Evolutionary conservation across 2,797 vertebrate genomes (phyloP).

Genomic region (Hipposideros larvatus): DNA sequence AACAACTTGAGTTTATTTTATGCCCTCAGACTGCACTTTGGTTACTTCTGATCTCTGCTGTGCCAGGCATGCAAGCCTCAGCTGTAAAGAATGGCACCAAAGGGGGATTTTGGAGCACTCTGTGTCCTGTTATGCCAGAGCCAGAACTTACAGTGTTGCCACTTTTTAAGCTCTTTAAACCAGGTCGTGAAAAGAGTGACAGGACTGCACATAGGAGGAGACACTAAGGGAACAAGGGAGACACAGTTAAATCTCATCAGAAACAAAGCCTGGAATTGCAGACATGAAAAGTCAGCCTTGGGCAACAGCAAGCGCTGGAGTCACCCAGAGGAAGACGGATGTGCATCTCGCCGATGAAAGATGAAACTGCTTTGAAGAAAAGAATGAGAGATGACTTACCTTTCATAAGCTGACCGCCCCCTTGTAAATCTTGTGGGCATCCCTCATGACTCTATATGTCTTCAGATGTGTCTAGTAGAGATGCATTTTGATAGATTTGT

Average conservation of each 20-base stretch:
- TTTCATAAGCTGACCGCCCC: background rate
- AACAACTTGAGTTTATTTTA: conserved; percentile 23
- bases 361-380: background rate
- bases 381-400: background rate
- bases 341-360: background rate
- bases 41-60: background rate
- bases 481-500: background rate
- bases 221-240: background rate
- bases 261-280: background rate
- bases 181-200: background rate
- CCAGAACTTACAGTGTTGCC: background rate
- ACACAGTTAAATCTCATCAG: background rate
- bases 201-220: background rate
- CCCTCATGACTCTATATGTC: background rate
- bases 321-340: background rate
- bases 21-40: background rate
- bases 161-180: background rate
- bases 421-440: background rate
- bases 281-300: background rate
- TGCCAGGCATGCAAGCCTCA: background rate
- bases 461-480: background rate
- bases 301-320: background rate
- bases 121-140: background rate
- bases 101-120: background rate
- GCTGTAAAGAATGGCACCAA: background rate